phyloP scores from a whole-genome alignment of 1,140 invertebrate genomes.

The Brachionus asplanchnoidis region DNA sequence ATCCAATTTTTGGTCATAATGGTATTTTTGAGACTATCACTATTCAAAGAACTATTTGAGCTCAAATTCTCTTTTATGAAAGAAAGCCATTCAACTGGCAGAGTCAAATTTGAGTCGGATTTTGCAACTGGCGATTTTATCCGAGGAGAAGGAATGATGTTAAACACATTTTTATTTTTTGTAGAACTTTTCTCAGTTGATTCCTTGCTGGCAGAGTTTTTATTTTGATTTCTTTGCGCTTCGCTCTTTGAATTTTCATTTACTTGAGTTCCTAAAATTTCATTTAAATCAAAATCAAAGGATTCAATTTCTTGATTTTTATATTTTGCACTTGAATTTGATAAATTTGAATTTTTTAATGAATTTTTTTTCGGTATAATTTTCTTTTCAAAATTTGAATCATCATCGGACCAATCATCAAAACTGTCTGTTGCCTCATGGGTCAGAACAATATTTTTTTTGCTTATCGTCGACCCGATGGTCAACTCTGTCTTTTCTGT shows the following conservation, averaged over 20 bases:
- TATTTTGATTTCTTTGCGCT: background rate
- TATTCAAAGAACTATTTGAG: background rate
- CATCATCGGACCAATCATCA: conserved; percentile 11
- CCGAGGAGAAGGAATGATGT: background rate
- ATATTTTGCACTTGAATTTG: background rate
- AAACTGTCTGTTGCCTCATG: background rate
- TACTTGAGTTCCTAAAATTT: background rate
- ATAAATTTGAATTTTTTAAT: background rate
- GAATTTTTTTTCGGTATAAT: background rate
- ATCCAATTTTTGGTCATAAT: background rate
- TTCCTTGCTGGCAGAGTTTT: background rate
- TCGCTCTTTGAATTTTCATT: background rate
- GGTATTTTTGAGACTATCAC: background rate
- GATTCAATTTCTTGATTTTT: background rate
- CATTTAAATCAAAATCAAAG: conserved; percentile 29
- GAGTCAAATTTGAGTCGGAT: background rate
- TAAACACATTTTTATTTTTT: background rate
- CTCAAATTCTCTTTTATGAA: background rate
- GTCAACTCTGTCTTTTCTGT: background rate
- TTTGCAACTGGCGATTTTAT: background rate
- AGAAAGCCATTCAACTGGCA: background rate
- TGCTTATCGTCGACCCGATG: background rate
- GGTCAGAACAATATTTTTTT: background rate
- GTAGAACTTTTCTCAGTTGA: background rate
- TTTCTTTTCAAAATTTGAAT: background rate